Percentiles rank a stretch among this genome's conserved stretches.
These are phyloP conservation scores for Dascyllus trimaculatus DNA, from an alignment of 2,113 vertebrate genomes.

Conservation along the genomic window DNA sequence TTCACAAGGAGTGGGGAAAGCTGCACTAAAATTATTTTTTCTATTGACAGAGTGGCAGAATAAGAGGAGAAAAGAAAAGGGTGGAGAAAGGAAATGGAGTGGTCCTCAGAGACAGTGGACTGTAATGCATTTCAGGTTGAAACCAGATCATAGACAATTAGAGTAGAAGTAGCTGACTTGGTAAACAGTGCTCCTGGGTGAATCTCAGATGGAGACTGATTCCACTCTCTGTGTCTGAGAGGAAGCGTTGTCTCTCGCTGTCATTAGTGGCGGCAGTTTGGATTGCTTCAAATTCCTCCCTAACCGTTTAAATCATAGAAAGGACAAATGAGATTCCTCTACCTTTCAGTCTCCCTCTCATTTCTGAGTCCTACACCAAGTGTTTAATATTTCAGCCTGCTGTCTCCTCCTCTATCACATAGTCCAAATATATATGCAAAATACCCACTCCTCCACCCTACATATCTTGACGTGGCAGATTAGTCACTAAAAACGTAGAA, in stretches of 20 bases:
- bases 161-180: conserved; percentile 70
- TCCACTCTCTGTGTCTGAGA: conserved; percentile 40
- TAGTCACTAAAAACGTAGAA: conserved; percentile 9
- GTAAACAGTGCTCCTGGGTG: conserved; percentile 66
- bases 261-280: conserved; percentile 42
- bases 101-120: conserved; percentile 53
- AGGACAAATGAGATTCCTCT: conserved; percentile 17
- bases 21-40: conserved; percentile 40
- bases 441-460: neutral
- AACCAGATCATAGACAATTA: conserved; percentile 75
- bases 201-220: conserved; percentile 60
- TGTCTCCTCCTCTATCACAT: conserved; percentile 4
- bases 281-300: conserved; percentile 36
- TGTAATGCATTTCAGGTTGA: conserved; percentile 68
- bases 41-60: conserved; percentile 21
- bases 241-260: conserved; percentile 54
- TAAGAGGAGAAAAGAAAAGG: conserved; percentile 5
- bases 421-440: conserved; percentile 26
- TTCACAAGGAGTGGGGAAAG: conserved; percentile 45
- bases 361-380: conserved; percentile 3
- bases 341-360: conserved; percentile 7
- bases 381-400: conserved; percentile 3
- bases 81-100: conserved; percentile 22
- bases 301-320: conserved; percentile 45
- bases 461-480: conserved; percentile 9